Percentiles rank a stretch among this genome's conserved stretches.
Conservation (phyloP, 2,888 invertebrate species). For the Bibio marci region DNA sequence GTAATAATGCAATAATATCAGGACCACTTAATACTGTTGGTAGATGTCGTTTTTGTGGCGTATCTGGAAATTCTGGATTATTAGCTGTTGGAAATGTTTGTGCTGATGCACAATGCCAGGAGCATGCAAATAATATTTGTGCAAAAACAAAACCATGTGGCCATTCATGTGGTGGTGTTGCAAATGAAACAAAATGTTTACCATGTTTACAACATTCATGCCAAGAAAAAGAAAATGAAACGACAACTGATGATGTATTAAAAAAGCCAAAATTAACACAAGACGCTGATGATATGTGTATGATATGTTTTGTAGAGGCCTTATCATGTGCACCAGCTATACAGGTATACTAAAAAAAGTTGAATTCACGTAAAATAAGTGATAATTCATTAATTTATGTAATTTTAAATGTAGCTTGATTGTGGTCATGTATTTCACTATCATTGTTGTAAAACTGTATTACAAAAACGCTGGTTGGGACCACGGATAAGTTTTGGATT, state of each 20-base stretch:
- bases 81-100: constrained; percentile 88
- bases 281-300: constrained; percentile 98
- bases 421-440: constrained; percentile 95
- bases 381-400: constrained; percentile 2
- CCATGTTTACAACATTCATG: constrained; percentile 86
- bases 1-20: constrained; percentile 29
- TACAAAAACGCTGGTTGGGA: constrained; percentile 81
- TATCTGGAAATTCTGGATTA: constrained; percentile 64
- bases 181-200: constrained; percentile 64
- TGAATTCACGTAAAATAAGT: too few relatives aligned
- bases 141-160: constrained; percentile 68
- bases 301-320: constrained; percentile 97
- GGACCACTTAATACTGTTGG: constrained; percentile 39
- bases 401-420: constrained; percentile 44
- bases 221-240: constrained; percentile 24
- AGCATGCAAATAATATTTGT: constrained; percentile 48
- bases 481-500: constrained; percentile 94
- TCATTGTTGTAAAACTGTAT: constrained; percentile 74
- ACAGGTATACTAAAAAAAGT: constrained; percentile 41
- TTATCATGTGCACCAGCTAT: constrained; percentile 88
- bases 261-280: constrained; percentile 51
- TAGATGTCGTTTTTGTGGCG: constrained; percentile 81
- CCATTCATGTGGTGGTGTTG: constrained; percentile 89
- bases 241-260: constrained; percentile 13
- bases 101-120: constrained; percentile 85